phyloP scores from a whole-genome alignment of 2,888 invertebrate genomes.

The Loripinus fragilis region DNA sequence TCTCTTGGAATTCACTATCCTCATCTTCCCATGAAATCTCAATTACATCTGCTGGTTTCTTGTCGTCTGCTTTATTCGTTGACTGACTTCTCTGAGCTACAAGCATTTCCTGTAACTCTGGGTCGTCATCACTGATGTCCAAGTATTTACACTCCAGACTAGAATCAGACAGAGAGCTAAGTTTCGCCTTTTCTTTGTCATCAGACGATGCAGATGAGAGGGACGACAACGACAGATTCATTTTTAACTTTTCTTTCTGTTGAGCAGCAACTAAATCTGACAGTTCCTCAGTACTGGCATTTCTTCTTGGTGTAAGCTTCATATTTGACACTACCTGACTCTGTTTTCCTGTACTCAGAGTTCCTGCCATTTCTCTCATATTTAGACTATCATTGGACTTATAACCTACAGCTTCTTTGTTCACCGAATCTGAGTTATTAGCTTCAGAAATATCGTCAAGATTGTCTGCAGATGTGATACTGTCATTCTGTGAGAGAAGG shows the following conservation, averaged over 20 bases:
- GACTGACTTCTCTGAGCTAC: constrained; percentile 45
- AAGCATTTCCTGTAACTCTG: constrained; percentile 59
- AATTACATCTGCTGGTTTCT: neutral
- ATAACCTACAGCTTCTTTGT: constrained; percentile 44
- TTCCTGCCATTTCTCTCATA: neutral
- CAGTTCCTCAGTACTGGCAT: constrained; percentile 14
- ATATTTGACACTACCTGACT: constrained; percentile 10
- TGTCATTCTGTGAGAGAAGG: constrained; percentile 54
- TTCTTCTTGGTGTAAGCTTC: constrained; percentile 46
- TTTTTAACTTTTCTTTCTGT: constrained; percentile 22
- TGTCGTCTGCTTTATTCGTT: constrained; percentile 15
- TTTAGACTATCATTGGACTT: neutral
- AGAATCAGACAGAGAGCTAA: constrained; percentile 18
- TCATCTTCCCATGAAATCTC: constrained; percentile 29
- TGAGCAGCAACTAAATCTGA: constrained; percentile 1
- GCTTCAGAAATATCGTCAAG: neutral
- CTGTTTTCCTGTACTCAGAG: constrained; percentile 37
- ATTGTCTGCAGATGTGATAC: constrained; percentile 40
- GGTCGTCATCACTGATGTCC: constrained; percentile 57
- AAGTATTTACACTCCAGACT: constrained; percentile 52
- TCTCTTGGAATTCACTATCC: constrained; percentile 54
- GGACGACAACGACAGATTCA: constrained; percentile 18
- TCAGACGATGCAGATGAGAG: neutral
- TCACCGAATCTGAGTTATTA: constrained; percentile 14
- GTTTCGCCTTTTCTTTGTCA: neutral